Evolutionary conservation across 2,113 vertebrate genomes (phyloP).

Genomic region (Cygnus buccinator): DNA sequence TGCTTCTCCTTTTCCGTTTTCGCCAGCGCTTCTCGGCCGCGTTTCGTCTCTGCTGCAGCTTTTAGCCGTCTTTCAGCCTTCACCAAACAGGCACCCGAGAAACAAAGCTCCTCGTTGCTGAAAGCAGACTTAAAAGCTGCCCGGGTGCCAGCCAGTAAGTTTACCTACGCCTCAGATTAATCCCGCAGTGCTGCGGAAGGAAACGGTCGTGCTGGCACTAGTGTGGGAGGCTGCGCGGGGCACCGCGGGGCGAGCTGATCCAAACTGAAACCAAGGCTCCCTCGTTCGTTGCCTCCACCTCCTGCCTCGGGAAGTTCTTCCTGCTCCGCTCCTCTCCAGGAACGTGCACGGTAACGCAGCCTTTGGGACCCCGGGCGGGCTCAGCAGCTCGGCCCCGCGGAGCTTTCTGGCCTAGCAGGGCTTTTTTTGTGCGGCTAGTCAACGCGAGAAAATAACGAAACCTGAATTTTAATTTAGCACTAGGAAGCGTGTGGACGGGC

Average conservation of each 20-base stretch:
- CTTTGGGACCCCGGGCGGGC: background rate
- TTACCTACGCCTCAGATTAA: background rate
- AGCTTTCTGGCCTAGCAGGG: background rate
- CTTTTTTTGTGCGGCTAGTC: background rate
- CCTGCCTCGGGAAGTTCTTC: background rate
- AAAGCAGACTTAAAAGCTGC: background rate
- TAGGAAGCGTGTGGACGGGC: constrained; percentile 21
- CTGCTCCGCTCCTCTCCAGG: background rate
- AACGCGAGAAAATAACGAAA: constrained; percentile 19
- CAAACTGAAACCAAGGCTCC: background rate
- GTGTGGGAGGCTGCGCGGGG: background rate
- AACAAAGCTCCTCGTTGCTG: background rate
- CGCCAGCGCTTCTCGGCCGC: background rate
- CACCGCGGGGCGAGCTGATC: background rate
- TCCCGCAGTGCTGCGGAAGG: background rate
- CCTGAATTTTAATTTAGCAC: background rate
- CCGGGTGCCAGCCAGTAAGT: background rate
- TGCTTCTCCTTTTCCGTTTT: background rate
- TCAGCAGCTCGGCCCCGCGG: background rate
- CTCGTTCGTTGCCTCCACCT: background rate
- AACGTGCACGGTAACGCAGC: accelerated
- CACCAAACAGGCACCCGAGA: background rate
- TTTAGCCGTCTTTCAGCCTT: background rate
- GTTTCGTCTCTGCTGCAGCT: background rate
- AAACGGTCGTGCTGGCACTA: accelerated